These are phyloP conservation scores for Drusus annulatus DNA, from an alignment of 1,140 invertebrate species.

Conservation along the genomic window DNA sequence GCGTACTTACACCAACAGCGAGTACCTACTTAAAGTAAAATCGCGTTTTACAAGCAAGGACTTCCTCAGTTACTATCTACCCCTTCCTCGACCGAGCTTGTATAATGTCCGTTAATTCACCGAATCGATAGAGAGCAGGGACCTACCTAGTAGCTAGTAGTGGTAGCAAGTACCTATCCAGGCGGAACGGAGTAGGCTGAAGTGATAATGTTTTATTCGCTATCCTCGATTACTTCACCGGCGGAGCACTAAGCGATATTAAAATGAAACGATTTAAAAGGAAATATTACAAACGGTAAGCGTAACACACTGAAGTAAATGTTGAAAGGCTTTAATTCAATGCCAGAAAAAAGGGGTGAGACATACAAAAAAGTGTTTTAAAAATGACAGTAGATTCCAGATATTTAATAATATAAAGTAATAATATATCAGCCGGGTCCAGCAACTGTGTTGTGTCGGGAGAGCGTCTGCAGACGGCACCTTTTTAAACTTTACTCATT, in stretches of 20 bases:
- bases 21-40: background rate
- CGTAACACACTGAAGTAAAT: background rate
- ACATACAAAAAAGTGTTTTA: no score
- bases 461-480: no score
- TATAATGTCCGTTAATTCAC: slow-evolving; percentile 4
- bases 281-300: background rate
- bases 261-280: slow-evolving; percentile 7
- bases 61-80: no score
- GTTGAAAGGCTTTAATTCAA: background rate
- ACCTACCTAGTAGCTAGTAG: background rate
- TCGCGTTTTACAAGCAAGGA: background rate
- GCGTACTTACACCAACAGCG: background rate
- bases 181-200: background rate
- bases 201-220: slow-evolving; percentile 21
- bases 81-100: background rate
- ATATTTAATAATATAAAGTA: no score
- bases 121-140: slow-evolving; percentile 3
- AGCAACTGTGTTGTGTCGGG: no score
- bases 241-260: slow-evolving; percentile 17
- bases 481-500: no score
- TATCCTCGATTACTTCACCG: background rate
- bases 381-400: no score
- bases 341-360: no score
- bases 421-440: no score
- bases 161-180: background rate